Evolutionary conservation across 2,113 vertebrate species (phyloP).

Genomic region (Myiopsitta monachus): DNA sequence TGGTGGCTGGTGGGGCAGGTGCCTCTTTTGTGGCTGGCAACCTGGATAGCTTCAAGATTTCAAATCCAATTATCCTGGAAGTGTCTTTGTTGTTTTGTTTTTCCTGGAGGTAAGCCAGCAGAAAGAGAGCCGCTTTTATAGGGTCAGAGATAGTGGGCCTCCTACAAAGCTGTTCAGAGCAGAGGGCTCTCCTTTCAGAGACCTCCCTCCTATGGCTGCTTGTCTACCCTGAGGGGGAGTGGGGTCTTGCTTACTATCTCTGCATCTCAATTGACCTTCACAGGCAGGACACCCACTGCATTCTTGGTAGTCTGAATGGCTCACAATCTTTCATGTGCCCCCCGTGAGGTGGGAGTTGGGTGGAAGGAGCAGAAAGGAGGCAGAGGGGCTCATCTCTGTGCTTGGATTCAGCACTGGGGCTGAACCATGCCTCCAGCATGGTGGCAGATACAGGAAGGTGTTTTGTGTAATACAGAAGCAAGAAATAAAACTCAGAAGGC

Average conservation of each 20-base stretch:
- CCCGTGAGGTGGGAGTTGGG: rapidly evolving
- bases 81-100: background rate
- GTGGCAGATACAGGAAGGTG: rapidly evolving
- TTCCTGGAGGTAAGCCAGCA: background rate
- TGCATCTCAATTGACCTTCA: background rate
- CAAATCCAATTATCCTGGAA: background rate
- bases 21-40: background rate
- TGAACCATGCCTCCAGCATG: rapidly evolving
- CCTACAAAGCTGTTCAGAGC: rapidly evolving
- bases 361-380: background rate
- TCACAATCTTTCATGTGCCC: rapidly evolving
- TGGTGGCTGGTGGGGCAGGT: background rate
- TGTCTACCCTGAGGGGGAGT: rapidly evolving
- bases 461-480: background rate
- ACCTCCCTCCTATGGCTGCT: background rate
- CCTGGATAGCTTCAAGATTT: background rate
- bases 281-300: rapidly evolving
- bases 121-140: background rate
- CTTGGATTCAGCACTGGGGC: background rate
- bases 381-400: background rate
- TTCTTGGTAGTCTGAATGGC: background rate
- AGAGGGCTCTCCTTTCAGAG: background rate
- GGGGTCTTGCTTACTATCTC: rapidly evolving
- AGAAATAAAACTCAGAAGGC: background rate
- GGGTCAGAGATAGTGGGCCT: background rate